Evolutionary conservation across 2,888 invertebrate species (phyloP), one percentile per base, ranked within the genome.

Genomic region (Hermodice carunculata): DNA sequence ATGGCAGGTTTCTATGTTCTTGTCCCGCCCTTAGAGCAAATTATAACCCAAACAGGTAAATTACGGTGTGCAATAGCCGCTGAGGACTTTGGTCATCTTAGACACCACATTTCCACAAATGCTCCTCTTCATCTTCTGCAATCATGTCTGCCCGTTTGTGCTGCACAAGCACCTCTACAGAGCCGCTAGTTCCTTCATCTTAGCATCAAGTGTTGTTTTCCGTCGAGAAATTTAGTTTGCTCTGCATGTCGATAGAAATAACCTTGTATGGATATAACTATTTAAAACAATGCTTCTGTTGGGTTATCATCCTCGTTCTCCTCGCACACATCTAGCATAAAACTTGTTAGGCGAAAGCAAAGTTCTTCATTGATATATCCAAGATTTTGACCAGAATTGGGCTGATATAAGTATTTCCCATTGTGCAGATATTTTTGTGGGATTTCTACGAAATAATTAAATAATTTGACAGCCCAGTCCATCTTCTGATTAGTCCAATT

Each of bases 111-210:
- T 28, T 6, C 11, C 51, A 51, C 51, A 51, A 8, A 8, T 11
- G 8, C 11, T 51, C 26, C 29, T 51, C 51, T 8, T 51, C 51
- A 8, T 51, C 26, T 11, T 11, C 24, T 8, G 11, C 28, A 14
- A 51, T 51, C 19, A 28, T 28, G 8, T 28, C 51, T 8, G 51
- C 51, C 29, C 28, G 51, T 28, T 28, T 51, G 22, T 29, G 11
- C 11, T 51, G 6, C 11, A 28, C 51, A 26, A 24, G 24, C 11
- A 26, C 28, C 6, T 29, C 51, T 51, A 11, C 11, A n/a, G n/a
- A 26, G 29, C 51, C 28, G 51, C 22, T 19, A 51, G 29, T 19
- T 51, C 51, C 51, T 51, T 51, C 51, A 51, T 51, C 29, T 19
- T 51, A 51, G 29, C 11, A 29, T 22, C 24, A 51, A 24, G 11